Base-by-base conservation (phyloP, 30 jellyfish, hydroid and myxozoan species). In the Pseudorhiza aurosa region DNA sequence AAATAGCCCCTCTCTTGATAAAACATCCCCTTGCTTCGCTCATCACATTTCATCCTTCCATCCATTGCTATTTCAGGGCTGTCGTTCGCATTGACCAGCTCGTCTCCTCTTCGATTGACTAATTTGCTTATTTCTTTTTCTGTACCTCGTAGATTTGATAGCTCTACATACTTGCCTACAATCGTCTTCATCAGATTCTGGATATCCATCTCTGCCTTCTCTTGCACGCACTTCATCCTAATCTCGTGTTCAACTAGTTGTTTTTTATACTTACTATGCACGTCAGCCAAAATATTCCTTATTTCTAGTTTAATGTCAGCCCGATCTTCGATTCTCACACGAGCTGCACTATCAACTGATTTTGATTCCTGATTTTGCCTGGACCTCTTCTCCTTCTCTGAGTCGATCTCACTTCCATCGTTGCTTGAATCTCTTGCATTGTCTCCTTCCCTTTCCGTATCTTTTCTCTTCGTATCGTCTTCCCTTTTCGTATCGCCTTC, bases 191-290 rank as follows among this genome's bases (percentile, higher is more conserved):
- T 85, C 9, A 92, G 86, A 7, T 78, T n/a, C 49, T 85, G 91
- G n/a, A 92, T 85, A 37, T 92, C 96, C 4, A 27, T 29, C 46
- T 92, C 98, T 4, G 98, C 98, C 46, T 87, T 79, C 67, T 70
- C 87, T 75, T 92, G 98, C 21, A 92, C 98, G 31, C 68, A 51
- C 26, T 68, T 50, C 85, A 88, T 88, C 37, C 88, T 62, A 43
- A 22, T 29, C 53, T 92, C 98, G 72, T 92, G 98, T 27, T 85
- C 96, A 10, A 59, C 67, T 70, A 95, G 69, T 30, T 92, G 96
- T 18, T 79, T 35, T 24, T 80, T 85, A 56, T 92, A 92, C 68
- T 92, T 92, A 39, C 51, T 62, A 57, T 92, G 98, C 8, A 92
- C 94, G 33, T 92, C 95, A 12, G 73, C 87, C 26, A 92, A 62